Base-by-base conservation (phyloP, 2,113 vertebrate genomes). In the Brachionichthys hirsutus region DNA sequence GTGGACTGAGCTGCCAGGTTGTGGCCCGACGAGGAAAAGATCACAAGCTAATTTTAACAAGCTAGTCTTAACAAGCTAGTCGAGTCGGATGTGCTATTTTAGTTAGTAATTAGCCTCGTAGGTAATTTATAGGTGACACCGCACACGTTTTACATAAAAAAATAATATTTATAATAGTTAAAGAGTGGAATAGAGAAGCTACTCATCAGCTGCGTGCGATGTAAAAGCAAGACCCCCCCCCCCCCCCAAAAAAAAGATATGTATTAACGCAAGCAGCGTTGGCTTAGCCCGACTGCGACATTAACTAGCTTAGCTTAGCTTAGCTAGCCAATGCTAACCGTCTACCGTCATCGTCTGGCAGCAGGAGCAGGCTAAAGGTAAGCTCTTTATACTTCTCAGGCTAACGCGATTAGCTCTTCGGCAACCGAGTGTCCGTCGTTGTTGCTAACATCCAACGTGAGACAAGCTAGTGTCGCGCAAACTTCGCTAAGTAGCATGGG, bases 1-100 rank as follows among this genome's bases (percentile, higher is more conserved):
- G 83, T 81, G 59, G 50, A 83, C 80, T 30, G 80, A 81, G 83
- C 73, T 70, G 67, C 70, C 73, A 81, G 81, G 73, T 77, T 77
- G 59, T 65, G 16, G 62, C 59, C 60, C 63, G 52, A 24, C 36
- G 62, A 69, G 57, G 66, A 54, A 68, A 58, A 49, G 55, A 62
- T 51, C 22, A 42, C 47, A 15, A 42, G 19, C 34, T 22, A 16
- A 11, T 49, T 48, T 38, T 10, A 12, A 38, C 36, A 12, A 38
- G 36, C 24, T 30, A 30, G 8, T 30, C 3, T 38, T 1, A 12
- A 38, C 36, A 12, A 38, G 36, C 4, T 60, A 30, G 68, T 15
- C 46, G 16, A 47, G 15, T 14, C 40, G 49, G 9, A 1, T 38
- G 36, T n/a, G 9, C 36, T 38, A 38, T 14, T 50, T 13, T 34